Base-by-base conservation (phyloP, 2,797 vertebrate genomes). In the Petrocephalus schoutedeni region DNA sequence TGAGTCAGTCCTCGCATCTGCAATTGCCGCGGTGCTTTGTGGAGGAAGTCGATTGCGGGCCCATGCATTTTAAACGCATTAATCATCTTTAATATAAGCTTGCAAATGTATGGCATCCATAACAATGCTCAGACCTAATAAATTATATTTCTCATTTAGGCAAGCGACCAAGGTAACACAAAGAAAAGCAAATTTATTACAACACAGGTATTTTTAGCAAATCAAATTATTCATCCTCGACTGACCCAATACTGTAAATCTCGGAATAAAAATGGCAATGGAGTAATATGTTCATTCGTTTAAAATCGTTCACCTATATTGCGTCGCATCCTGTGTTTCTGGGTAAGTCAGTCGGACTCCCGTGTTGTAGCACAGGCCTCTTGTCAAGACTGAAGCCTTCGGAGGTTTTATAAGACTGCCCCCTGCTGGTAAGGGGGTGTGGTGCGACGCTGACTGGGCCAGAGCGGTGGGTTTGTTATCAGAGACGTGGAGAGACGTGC, bases 381-480 rank as follows among this genome's bases (percentile, higher is more conserved):
- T 71, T 71, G 67, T 71, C 28, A 36, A 54, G 80, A 21, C 80
- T 84, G 45, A 84, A 84, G 41, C 8, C 49, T 80, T 80, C 1
- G 6, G 51, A 53, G 83, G 5, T 54, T 85, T 51, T 28, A 51
- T 4, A 56, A 32, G 51, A 14, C 21, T 16, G 83, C 49, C 83
- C 49, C 21, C 98, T 99, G 94, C 97, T 99, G 90, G 98, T 98
- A 93, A 98, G 99, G 98, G 74, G 74, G 41, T 80, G 74, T 45
- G 97, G 91, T 98, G 99, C 93, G 99, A 98, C 95, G 98, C 16
- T 36, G 85, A 61, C 28, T n/a, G 36, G 14, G 85, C 41, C 45
- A 19, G 7, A 77, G 41, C 12, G 28, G 53, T 36, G 54, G 54
- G 28, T 86, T 59, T 86, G 54, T 59, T 86, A 57, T 86, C 32